Evolutionary conservation across 2,113 vertebrate species (phyloP).

Genomic region (Mormoops blainvillei): DNA sequence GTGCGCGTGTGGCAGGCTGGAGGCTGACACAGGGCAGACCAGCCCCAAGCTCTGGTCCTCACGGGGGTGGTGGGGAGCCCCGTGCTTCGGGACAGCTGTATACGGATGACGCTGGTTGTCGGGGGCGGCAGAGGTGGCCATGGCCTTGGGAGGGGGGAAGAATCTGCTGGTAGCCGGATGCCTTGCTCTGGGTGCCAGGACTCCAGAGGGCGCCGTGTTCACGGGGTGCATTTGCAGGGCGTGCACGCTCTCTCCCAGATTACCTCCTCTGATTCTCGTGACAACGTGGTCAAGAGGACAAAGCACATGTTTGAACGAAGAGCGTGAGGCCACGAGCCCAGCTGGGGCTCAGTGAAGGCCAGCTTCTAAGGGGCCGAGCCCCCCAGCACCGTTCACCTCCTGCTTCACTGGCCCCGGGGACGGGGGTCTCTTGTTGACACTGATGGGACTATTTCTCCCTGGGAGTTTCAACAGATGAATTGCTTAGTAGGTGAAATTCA

Average conservation of each 20-base stretch:
- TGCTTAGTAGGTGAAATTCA: constrained; percentile 34
- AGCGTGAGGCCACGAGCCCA: accelerated
- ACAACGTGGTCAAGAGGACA: no score
- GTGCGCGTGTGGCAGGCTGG: not conserved
- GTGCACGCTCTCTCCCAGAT: accelerated
- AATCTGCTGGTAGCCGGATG: accelerated
- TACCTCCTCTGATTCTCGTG: not conserved
- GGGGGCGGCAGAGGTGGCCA: not conserved
- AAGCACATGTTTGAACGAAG: accelerated
- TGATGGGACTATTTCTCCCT: not conserved
- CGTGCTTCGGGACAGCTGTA: accelerated
- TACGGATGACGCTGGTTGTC: accelerated
- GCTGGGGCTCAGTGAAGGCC: accelerated
- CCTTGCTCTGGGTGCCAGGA: accelerated
- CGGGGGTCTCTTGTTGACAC: not conserved
- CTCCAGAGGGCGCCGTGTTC: accelerated
- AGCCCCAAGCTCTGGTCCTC: accelerated
- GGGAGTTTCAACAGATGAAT: not conserved
- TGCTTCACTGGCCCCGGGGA: accelerated
- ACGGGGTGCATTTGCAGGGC: accelerated
- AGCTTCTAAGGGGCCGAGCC: accelerated
- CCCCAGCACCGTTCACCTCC: accelerated
- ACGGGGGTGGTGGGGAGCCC: accelerated
- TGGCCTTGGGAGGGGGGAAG: accelerated
- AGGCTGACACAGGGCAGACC: not conserved